These are phyloP conservation scores for Cololabis saira DNA, from an alignment of 2,113 vertebrate species.

Conservation along the genomic window DNA sequence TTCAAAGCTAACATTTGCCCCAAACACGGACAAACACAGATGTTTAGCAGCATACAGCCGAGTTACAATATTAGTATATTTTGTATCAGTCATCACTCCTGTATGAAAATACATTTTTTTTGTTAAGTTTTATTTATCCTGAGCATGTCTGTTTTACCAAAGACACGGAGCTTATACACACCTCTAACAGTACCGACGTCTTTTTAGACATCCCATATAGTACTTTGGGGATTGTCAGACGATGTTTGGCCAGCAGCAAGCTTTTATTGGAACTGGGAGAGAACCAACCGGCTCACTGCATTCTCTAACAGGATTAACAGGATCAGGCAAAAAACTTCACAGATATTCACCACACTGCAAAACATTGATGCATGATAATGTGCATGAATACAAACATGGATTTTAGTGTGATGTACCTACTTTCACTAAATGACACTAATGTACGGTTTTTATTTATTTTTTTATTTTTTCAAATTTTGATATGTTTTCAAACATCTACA, in stretches of 20 bases:
- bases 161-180: conserved; percentile 59
- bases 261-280: conserved; percentile 52
- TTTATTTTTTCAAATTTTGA: conserved; percentile 43
- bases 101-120: conserved; percentile 80
- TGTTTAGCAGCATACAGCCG: conserved; percentile 79
- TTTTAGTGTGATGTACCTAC: conserved; percentile 50
- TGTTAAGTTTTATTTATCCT: conserved; percentile 71
- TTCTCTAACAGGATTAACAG: conserved; percentile 40
- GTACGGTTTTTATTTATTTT: conserved; percentile 45
- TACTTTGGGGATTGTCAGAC: conserved; percentile 27
- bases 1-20: conserved; percentile 76
- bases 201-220: conserved; percentile 27
- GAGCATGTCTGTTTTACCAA: conserved; percentile 76
- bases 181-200: conserved; percentile 20
- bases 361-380: conserved; percentile 54
- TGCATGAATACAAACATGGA: conserved; percentile 45
- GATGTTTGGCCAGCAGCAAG: conserved; percentile 40
- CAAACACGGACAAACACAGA: conserved; percentile 75
- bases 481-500: conserved; percentile 71
- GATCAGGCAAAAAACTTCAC: conserved; percentile 65
- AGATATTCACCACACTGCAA: conserved; percentile 80
- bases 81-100: conserved; percentile 61
- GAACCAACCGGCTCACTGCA: conserved; percentile 43
- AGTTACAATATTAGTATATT: conserved; percentile 72
- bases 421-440: conserved; percentile 67